These are phyloP conservation scores for Flexamia atlantica DNA, from an alignment of 2,888 invertebrate species.

Conservation along the genomic window DNA sequence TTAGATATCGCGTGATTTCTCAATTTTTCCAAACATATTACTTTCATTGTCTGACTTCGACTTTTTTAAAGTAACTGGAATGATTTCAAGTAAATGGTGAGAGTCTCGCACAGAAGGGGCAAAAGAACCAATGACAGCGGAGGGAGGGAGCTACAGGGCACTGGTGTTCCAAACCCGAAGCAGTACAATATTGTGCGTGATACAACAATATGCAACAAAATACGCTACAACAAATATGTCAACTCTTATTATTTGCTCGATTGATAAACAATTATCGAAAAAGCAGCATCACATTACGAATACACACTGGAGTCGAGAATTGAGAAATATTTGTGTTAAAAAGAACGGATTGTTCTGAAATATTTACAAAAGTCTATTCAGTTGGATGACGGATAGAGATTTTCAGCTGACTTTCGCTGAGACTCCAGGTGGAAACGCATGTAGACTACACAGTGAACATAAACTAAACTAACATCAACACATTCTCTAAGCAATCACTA, in stretches of 20 bases:
- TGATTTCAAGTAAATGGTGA: slow-evolving; percentile 14
- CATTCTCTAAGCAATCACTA: slow-evolving; percentile 49
- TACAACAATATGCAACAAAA: slow-evolving; percentile 58
- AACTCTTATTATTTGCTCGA: slow-evolving; percentile 50
- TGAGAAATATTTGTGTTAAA: neutral
- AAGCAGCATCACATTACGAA: slow-evolving; percentile 51
- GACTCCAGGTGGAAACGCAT: slow-evolving; percentile 44
- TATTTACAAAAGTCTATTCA: slow-evolving; percentile 33
- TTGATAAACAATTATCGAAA: slow-evolving; percentile 53
- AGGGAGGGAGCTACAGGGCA: slow-evolving; percentile 7
- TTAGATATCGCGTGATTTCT: neutral
- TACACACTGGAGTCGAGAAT: slow-evolving; percentile 38
- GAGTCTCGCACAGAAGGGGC: slow-evolving; percentile 21
- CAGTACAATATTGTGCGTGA: slow-evolving; percentile 60
- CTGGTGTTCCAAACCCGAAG: slow-evolving; percentile 58
- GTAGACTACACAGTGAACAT: slow-evolving; percentile 44
- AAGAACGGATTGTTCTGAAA: slow-evolving; percentile 8
- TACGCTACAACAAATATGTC: slow-evolving; percentile 53
- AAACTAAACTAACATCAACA: slow-evolving; percentile 55
- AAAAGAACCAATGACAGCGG: slow-evolving; percentile 9
- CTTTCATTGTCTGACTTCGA: too few relatives aligned
- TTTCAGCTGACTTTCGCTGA: neutral
- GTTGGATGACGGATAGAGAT: neutral
- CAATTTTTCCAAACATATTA: too few relatives aligned
- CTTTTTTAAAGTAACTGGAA: neutral